These are phyloP conservation scores for Gymnosoma rotundatum DNA, from an alignment of 2,888 invertebrate genomes.

Conservation along the genomic window DNA sequence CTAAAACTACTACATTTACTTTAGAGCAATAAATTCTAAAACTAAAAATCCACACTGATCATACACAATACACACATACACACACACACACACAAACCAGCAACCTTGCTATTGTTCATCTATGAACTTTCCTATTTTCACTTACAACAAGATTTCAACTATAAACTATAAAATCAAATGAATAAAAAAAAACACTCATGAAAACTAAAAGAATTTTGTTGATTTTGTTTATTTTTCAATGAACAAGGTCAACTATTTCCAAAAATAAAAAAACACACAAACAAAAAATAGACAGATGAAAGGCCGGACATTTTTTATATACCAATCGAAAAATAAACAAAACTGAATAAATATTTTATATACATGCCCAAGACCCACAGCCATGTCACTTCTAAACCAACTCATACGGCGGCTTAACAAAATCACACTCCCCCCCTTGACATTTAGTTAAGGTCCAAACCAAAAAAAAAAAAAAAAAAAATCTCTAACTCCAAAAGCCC, in stretches of 20 bases:
- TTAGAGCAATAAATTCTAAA: conserved; percentile 65
- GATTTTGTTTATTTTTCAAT: conserved; percentile 61
- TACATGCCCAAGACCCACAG: background rate
- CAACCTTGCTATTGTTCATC: conserved; percentile 55
- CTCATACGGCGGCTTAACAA: conserved; percentile 3
- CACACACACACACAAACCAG: conserved; percentile 23
- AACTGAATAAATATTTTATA: conserved; percentile 43
- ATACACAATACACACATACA: too few species aligned
- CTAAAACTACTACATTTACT: conserved; percentile 53
- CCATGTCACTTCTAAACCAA: conserved; percentile 28
- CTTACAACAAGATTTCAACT: conserved; percentile 37
- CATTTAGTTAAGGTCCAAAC: background rate
- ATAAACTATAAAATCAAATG: conserved; percentile 50
- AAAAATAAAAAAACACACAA: background rate
- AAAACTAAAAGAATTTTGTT: conserved; percentile 60
- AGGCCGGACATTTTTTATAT: background rate
- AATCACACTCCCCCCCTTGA: conserved; percentile 17
- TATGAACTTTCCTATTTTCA: conserved; percentile 45
- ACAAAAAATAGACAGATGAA: conserved; percentile 11
- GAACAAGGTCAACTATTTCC: conserved; percentile 67
- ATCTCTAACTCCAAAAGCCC: background rate
- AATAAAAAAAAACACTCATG: conserved; percentile 23
- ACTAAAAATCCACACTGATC: conserved; percentile 45
- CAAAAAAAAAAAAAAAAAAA: background rate
- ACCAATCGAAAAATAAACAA: conserved; percentile 28